Percentiles rank a stretch among this genome's conserved stretches.
Conservation (phyloP, 1,140 invertebrate genomes). For the Eurosta solidaginis region DNA sequence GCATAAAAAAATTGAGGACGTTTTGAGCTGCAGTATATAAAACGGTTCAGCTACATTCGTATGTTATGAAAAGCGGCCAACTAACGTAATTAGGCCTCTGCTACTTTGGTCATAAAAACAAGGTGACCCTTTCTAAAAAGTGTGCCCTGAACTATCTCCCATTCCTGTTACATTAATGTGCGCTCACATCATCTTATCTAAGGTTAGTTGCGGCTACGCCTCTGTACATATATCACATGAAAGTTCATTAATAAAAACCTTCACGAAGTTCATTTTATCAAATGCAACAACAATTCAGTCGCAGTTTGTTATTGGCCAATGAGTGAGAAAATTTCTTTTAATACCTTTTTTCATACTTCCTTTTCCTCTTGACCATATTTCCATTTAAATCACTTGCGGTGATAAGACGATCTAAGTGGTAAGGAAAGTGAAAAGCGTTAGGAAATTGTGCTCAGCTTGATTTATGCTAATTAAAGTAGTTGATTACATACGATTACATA, state of each 20-base stretch:
- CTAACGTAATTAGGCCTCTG: too few relatives aligned
- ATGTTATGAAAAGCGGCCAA: too few relatives aligned
- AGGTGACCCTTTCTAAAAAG: too few relatives aligned
- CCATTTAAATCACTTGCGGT: background rate
- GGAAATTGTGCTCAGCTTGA: background rate
- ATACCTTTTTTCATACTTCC: background rate
- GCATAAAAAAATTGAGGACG: too few relatives aligned
- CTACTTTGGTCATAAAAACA: too few relatives aligned
- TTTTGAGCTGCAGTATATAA: too few relatives aligned
- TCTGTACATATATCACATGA: too few relatives aligned
- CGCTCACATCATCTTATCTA: too few relatives aligned
- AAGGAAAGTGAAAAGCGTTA: slow-evolving; percentile 16
- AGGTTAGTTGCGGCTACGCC: too few relatives aligned
- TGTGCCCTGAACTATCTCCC: too few relatives aligned
- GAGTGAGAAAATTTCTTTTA: background rate
- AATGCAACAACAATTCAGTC: background rate
- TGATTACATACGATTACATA: background rate
- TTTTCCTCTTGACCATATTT: background rate
- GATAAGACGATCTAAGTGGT: background rate
- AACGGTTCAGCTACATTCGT: too few relatives aligned
- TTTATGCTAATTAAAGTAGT: background rate
- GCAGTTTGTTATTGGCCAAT: background rate
- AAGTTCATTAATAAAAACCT: background rate
- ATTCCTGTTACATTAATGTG: too few relatives aligned
- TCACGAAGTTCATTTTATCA: background rate